Percentiles rank a stretch among this genome's conserved stretches.
phyloP scores from a whole-genome alignment of 1,140 invertebrate species.

The Zophobas atratus region DNA sequence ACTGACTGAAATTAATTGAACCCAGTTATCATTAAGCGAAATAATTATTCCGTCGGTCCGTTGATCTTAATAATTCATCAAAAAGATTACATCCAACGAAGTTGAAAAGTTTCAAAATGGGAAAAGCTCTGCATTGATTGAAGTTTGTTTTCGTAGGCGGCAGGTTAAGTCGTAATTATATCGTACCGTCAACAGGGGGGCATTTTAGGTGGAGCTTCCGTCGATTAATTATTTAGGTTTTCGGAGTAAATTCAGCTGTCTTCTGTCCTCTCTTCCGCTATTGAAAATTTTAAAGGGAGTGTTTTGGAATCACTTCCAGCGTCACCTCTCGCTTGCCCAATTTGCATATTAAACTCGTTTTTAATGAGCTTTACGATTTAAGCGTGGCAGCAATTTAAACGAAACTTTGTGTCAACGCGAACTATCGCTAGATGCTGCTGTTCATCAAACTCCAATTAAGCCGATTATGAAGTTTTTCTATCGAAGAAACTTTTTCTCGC shows the following conservation, averaged over 20 bases:
- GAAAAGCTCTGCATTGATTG: slow-evolving; percentile 8
- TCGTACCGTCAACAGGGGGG: slow-evolving; percentile 19
- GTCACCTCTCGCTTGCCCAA: slow-evolving; percentile 31
- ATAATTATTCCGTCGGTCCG: slow-evolving; percentile 35
- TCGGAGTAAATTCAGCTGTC: slow-evolving; percentile 24
- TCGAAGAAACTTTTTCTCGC: too few species aligned
- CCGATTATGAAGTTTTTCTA: neutral
- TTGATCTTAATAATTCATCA: slow-evolving; percentile 38
- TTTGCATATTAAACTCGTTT: slow-evolving; percentile 48
- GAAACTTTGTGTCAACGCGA: neutral
- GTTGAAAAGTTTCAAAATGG: neutral
- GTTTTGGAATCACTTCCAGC: slow-evolving; percentile 43
- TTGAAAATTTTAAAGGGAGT: slow-evolving; percentile 27
- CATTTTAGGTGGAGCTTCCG: neutral
- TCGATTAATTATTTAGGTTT: slow-evolving; percentile 28
- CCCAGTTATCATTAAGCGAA: slow-evolving; percentile 21
- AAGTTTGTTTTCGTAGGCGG: slow-evolving; percentile 23
- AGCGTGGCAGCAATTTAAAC: slow-evolving; percentile 7
- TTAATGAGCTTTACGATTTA: slow-evolving; percentile 45
- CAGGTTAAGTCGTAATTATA: slow-evolving; percentile 19
- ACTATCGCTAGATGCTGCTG: neutral
- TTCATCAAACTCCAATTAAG: neutral
- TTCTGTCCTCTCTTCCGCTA: slow-evolving; percentile 6
- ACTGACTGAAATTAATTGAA: slow-evolving; percentile 24
- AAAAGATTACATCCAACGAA: slow-evolving; percentile 13